Percentiles rank a stretch among this genome's conserved stretches.
Conservation (phyloP, 2,797 vertebrate genomes). For the Karalla daura region DNA sequence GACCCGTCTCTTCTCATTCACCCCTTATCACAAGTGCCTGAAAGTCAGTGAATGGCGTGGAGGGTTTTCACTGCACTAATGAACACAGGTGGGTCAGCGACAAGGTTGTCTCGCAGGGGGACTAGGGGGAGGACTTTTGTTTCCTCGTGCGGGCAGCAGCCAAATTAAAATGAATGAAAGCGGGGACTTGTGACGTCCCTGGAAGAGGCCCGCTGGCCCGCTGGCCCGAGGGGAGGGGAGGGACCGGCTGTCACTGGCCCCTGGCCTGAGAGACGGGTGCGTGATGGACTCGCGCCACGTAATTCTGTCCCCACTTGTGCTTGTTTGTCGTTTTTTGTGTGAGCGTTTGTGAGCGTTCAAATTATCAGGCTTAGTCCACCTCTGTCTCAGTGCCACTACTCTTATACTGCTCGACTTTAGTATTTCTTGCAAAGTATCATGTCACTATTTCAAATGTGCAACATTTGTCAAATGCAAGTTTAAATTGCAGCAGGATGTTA, state of each 20-base stretch:
- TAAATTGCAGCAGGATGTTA: neutral
- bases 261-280: conserved; percentile 13
- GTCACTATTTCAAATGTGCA: too few species aligned
- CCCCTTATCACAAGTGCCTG: neutral
- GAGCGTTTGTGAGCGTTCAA: too few species aligned
- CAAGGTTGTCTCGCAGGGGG: neutral
- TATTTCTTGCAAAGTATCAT: too few species aligned
- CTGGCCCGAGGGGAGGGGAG: conserved; percentile 16
- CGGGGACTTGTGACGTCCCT: neutral
- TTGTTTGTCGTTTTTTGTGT: neutral
- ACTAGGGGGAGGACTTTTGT: neutral
- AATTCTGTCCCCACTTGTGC: conserved; percentile 12
- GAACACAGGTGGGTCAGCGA: neutral
- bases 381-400: too few species aligned
- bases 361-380: too few species aligned
- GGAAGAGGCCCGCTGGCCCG: conserved; percentile 32
- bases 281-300: conserved; percentile 42
- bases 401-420: too few species aligned
- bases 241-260: conserved; percentile 55
- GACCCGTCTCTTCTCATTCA: too few species aligned
- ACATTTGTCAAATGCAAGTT: neutral
- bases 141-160: conserved; percentile 9
- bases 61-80: neutral
- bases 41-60: neutral
- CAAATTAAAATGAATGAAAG: conserved; percentile 30